Percentiles rank a stretch among this genome's conserved stretches.
These are phyloP conservation scores for Melanargia galathea DNA, from an alignment of 2,888 invertebrate genomes.

Conservation along the genomic window DNA sequence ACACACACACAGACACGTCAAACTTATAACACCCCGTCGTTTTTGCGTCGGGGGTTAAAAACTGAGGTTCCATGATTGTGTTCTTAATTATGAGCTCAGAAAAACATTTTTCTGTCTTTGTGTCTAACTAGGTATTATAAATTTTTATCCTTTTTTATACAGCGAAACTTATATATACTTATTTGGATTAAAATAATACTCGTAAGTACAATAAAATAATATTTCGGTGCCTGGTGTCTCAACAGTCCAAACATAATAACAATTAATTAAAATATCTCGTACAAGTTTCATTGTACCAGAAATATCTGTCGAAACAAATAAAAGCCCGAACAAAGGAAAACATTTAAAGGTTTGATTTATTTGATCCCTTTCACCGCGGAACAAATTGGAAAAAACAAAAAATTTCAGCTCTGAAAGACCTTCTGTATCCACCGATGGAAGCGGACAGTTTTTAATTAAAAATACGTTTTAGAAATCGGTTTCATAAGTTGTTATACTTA, in stretches of 20 bases:
- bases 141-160: too few relatives aligned
- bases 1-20: too few relatives aligned
- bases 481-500: not conserved
- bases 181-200: too few relatives aligned
- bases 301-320: conserved; percentile 24
- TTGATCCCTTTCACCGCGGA: conserved; percentile 39
- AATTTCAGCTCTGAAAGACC: conserved; percentile 17
- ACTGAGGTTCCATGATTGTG: too few relatives aligned
- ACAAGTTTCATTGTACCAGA: conserved; percentile 18
- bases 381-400: conserved; percentile 34
- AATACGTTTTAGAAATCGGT: conserved; percentile 10
- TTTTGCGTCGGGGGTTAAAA: too few relatives aligned
- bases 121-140: too few relatives aligned
- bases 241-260: conserved; percentile 9
- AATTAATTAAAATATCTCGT: conserved; percentile 22
- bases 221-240: not conserved
- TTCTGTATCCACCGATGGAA: conserved; percentile 3
- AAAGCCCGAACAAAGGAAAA: conserved; percentile 30
- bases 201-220: not conserved
- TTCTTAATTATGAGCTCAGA: too few relatives aligned
- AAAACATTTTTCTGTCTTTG: too few relatives aligned
- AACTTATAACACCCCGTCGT: too few relatives aligned
- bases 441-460: conserved; percentile 22
- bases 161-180: too few relatives aligned
- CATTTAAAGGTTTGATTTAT: conserved; percentile 58